phyloP scores from a whole-genome alignment of 2,888 invertebrate species.

The Scaptomyza reducta region DNA sequence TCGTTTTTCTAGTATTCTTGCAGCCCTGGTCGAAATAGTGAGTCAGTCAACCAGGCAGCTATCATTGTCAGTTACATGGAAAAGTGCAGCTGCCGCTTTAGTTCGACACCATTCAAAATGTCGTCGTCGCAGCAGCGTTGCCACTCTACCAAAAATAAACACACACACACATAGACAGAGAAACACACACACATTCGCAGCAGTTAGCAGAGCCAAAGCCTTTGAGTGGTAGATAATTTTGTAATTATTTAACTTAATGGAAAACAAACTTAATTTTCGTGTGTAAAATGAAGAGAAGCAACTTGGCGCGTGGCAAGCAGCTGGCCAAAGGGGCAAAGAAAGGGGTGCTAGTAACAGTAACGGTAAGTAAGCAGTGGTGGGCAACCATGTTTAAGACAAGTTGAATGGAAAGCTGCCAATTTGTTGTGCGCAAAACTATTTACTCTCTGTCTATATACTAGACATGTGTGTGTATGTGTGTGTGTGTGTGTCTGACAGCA shows the following conservation, averaged over 20 bases:
- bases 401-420: slow-evolving; percentile 71
- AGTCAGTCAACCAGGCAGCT: slow-evolving; percentile 62
- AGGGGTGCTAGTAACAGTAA: background rate
- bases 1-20: background rate
- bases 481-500: slow-evolving; percentile 37
- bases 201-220: slow-evolving; percentile 24
- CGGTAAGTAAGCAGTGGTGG: slow-evolving; percentile 7
- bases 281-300: slow-evolving; percentile 60
- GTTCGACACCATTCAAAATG: slow-evolving; percentile 36
- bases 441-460: slow-evolving; percentile 19
- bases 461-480: background rate
- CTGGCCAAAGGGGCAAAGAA: background rate
- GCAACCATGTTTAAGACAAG: slow-evolving; percentile 51
- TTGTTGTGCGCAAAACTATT: slow-evolving; percentile 55
- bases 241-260: slow-evolving; percentile 81
- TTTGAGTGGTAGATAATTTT: slow-evolving; percentile 76
- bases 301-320: slow-evolving; percentile 31
- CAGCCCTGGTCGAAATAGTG: slow-evolving; percentile 58
- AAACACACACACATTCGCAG: background rate
- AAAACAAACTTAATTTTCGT: slow-evolving; percentile 78
- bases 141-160: slow-evolving; percentile 51
- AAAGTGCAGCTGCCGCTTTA: slow-evolving; percentile 68
- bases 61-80: slow-evolving; percentile 72
- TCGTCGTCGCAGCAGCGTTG: slow-evolving; percentile 42
- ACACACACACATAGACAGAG: background rate